phyloP scores from a whole-genome alignment of 2,113 vertebrate species.

The Equus przewalskii region DNA sequence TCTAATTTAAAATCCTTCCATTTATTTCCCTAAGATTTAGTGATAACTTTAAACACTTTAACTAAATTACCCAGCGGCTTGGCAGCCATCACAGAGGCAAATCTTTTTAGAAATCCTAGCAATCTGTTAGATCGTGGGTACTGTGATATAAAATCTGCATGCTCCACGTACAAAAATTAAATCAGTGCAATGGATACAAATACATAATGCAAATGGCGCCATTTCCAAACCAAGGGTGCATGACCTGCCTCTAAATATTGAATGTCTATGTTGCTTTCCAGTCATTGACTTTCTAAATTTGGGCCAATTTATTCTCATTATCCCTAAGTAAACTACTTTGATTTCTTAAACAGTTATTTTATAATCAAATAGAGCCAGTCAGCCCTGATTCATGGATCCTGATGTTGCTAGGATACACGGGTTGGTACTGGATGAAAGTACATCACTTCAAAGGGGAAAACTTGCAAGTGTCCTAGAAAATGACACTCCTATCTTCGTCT shows the following conservation, averaged over 20 bases:
- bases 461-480: constrained; percentile 75
- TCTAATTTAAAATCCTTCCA: constrained; percentile 80
- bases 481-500: constrained; percentile 73
- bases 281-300: constrained; percentile 80
- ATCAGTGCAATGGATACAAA: constrained; percentile 81
- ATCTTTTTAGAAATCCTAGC: constrained; percentile 83
- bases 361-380: constrained; percentile 78
- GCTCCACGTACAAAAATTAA: constrained; percentile 78
- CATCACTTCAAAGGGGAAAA: constrained; percentile 75
- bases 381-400: constrained; percentile 60
- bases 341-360: constrained; percentile 80
- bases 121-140: constrained; percentile 82
- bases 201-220: constrained; percentile 71
- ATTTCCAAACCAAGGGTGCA: constrained; percentile 77
- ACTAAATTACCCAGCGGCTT: constrained; percentile 87
- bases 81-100: constrained; percentile 83
- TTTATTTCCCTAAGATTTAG: constrained; percentile 85
- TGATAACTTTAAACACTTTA: constrained; percentile 83
- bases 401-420: constrained; percentile 70
- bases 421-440: constrained; percentile 82
- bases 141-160: constrained; percentile 73
- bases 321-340: constrained; percentile 75
- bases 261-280: constrained; percentile 73
- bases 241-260: constrained; percentile 72
- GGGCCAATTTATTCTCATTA: constrained; percentile 77